Percentiles rank a stretch among this genome's conserved stretches.
Conservation (phyloP, 2,888 invertebrate species). For the Acronicta leporina region DNA sequence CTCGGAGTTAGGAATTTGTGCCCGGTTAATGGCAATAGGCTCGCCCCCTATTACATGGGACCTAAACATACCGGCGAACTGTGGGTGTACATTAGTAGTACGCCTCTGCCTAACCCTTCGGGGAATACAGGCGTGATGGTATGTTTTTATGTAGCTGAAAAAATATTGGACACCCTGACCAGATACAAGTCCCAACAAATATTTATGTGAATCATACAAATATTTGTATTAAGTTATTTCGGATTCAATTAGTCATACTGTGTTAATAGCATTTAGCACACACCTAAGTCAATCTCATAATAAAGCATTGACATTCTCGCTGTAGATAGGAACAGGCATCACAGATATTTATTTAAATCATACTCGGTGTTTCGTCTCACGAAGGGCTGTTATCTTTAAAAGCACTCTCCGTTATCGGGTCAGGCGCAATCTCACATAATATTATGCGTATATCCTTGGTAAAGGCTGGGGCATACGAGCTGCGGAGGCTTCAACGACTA, state of each 20-base stretch:
- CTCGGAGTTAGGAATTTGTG: no score
- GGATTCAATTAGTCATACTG: conserved; percentile 37
- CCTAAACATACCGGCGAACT: no score
- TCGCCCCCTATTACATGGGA: no score
- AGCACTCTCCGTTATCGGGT: conserved; percentile 77
- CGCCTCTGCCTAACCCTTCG: no score
- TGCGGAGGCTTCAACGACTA: conserved; percentile 5
- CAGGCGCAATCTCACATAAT: conserved; percentile 62
- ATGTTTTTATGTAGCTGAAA: no score
- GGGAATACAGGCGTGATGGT: no score
- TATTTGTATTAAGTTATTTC: conserved; percentile 4
- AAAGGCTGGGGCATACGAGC: conserved; percentile 53
- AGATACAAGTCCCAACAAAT: no score
- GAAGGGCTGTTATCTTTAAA: conserved; percentile 70
- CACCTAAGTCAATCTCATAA: conserved; percentile 40
- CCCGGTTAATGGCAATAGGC: no score
- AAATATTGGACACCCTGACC: no score
- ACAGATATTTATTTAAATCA: conserved; percentile 71
- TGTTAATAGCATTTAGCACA: conserved; percentile 47
- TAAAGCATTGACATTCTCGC: conserved; percentile 54
- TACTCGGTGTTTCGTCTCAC: conserved; percentile 72
- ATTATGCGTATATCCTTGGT: conserved; percentile 55
- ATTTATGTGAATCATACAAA: no score
- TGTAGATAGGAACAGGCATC: conserved; percentile 54
- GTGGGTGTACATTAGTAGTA: no score